phyloP scores from a whole-genome alignment of 1,140 invertebrate species.

The Armadillidium nasatum region DNA sequence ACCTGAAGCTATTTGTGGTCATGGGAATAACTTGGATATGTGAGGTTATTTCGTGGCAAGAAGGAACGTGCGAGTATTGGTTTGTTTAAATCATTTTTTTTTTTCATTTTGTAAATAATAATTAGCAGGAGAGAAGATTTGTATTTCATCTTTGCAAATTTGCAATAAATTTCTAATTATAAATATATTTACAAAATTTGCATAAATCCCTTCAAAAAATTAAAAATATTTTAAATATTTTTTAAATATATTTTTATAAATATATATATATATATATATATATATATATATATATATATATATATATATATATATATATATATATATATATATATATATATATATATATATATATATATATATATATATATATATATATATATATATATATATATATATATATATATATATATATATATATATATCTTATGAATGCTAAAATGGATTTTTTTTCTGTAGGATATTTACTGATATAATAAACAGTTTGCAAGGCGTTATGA shows the following conservation, averaged over 20 bases:
- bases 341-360: too few species aligned
- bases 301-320: too few species aligned
- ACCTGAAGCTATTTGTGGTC: constrained; percentile 63
- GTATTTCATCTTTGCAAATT: too few species aligned
- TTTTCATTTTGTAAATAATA: too few species aligned
- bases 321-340: too few species aligned
- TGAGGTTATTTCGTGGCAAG: constrained; percentile 58
- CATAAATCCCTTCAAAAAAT: background rate
- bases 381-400: background rate
- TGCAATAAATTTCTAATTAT: constrained; percentile 5
- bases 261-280: too few species aligned
- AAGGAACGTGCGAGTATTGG: constrained; percentile 26
- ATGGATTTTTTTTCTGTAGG: constrained; percentile 51
- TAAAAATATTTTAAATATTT: too few species aligned
- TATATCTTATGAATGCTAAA: background rate
- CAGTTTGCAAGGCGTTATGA: constrained; percentile 75
- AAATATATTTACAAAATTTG: background rate
- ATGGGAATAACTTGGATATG: constrained; percentile 71
- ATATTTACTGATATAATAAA: constrained; percentile 67
- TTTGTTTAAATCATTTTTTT: too few species aligned
- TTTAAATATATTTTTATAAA: too few species aligned
- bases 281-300: too few species aligned
- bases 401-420: background rate
- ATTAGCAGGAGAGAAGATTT: too few species aligned
- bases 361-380: background rate